Evolutionary conservation across 2,113 vertebrate species (phyloP).

Genomic region (Microcebus murinus): DNA sequence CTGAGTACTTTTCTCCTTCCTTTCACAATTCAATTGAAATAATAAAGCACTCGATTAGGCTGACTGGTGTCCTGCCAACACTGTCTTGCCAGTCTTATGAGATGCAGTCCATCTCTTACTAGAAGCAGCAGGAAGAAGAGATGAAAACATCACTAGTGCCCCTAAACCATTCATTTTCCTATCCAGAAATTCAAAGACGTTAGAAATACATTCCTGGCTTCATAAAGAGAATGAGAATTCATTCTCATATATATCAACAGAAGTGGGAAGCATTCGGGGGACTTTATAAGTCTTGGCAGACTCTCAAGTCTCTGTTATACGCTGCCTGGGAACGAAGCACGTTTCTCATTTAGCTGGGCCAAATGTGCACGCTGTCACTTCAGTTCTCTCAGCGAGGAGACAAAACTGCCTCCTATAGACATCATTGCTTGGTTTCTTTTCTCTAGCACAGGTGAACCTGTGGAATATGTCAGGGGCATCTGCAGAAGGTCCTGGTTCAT

Average conservation of each 20-base stretch:
- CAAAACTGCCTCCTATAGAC: not conserved
- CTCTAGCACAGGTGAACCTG: not conserved
- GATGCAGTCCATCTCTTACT: conserved; percentile 61
- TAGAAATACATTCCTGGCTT: conserved; percentile 56
- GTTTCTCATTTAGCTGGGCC: conserved; percentile 29
- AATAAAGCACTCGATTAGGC: conserved; percentile 74
- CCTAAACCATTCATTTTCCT: conserved; percentile 72
- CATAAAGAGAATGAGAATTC: conserved; percentile 69
- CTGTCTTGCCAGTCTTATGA: conserved; percentile 70
- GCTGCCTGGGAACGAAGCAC: conserved; percentile 44
- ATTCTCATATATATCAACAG: conserved; percentile 56
- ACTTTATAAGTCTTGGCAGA: conserved; percentile 58
- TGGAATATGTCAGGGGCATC: not conserved
- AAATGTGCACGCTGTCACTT: not conserved
- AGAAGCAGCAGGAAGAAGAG: conserved; percentile 61
- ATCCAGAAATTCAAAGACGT: conserved; percentile 54
- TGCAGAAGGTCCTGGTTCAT: not conserved
- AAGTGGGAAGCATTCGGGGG: conserved; percentile 26
- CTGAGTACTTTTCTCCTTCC: conserved; percentile 60
- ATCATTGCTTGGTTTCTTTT: not conserved
- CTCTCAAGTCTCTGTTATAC: conserved; percentile 49
- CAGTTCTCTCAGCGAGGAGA: not conserved
- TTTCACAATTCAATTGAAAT: conserved; percentile 75
- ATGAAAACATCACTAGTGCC: conserved; percentile 71
- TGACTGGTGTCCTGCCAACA: conserved; percentile 69